Conservation (phyloP, 1,140 invertebrate genomes). For the Drosophila azteca region DNA sequence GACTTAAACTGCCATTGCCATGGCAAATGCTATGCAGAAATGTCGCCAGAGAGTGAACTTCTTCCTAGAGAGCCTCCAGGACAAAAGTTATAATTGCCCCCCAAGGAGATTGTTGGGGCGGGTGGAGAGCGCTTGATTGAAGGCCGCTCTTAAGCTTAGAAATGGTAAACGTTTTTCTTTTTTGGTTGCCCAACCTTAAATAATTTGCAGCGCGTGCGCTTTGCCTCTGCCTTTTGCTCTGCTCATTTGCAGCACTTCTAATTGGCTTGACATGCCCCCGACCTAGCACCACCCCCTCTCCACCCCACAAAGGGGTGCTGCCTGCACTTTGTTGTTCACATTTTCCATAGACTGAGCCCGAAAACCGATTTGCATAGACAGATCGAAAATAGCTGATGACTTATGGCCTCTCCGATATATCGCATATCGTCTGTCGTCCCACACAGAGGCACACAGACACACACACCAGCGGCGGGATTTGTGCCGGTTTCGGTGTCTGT, state of each 20-base stretch:
- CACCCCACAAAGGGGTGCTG: not conserved
- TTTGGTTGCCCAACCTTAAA: not conserved
- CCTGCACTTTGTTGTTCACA: slow-evolving; percentile 7
- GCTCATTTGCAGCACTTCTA: slow-evolving; percentile 58
- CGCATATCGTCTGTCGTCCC: slow-evolving; percentile 63
- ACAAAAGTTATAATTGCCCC: slow-evolving; percentile 54
- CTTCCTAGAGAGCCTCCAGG: slow-evolving; percentile 16
- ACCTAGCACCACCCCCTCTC: not conserved
- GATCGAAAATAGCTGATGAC: slow-evolving; percentile 34
- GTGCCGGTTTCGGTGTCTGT: slow-evolving; percentile 55
- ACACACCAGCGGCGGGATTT: slow-evolving; percentile 28
- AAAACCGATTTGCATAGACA: slow-evolving; percentile 39
- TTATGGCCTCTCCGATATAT: slow-evolving; percentile 53
- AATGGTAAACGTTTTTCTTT: slow-evolving; percentile 39
- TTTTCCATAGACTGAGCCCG: slow-evolving; percentile 29
- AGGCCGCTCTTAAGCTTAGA: slow-evolving; percentile 30
- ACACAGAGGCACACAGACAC: slow-evolving; percentile 21
- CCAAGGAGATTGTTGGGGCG: not conserved
- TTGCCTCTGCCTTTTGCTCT: slow-evolving; percentile 12
- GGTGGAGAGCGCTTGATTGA: slow-evolving; percentile 28
- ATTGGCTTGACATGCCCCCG: slow-evolving; percentile 57
- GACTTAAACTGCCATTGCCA: slow-evolving; percentile 61
- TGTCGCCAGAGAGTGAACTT: slow-evolving; percentile 14
- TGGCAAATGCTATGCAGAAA: slow-evolving; percentile 33
- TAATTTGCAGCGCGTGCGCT: slow-evolving; percentile 54